Evolutionary conservation across 37 sponge, comb jelly and placozoan species (phyloP), one percentile per base, ranked within the genome.

Genomic region (Geodia barretti): DNA sequence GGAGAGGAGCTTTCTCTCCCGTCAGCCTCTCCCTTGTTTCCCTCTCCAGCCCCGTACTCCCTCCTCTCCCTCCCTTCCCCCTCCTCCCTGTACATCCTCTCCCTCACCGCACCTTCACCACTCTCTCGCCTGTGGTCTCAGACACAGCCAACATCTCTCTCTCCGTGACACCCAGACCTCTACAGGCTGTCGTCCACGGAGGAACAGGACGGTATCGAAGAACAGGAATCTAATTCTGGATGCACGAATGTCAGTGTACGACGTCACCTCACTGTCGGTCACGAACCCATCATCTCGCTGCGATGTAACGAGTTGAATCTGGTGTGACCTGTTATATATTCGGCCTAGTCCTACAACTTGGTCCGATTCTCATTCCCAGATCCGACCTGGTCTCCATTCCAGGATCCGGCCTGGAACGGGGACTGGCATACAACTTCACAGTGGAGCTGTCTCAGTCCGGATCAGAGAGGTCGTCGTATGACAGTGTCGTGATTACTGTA

Each of bases 261-360:
- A 42, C 31, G 21, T 38, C 58, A 19, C 24, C 25, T 31, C 73
- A 21, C 54, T 35, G 34, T 2, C 39, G 60, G 64, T 84, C 21
- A 65, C 74, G n/a, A n/a, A n/a, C n/a, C n/a, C 54, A 17, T 47
- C 14, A 47, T 14, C 54, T 47, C 11, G 54, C 54, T 47, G 54
- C 38, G 25, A 39, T 29, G 2, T 47, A 14, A 47, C n/a, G n/a
- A n/a, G n/a, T 77, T 47, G 76, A 72, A 8, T 71, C 70, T 21
- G 23, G 39, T 38, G 83, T 60, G 20, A 81, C 91, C 0, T 91
- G 91, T 59, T 91, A 86, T 42, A n/a, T n/a, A n/a, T n/a, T n/a
- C n/a, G n/a, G n/a, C n/a, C n/a, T n/a, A n/a, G n/a, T n/a, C n/a
- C n/a, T n/a, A n/a, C n/a, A n/a, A n/a, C 78, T 73, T 1, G 23